A percentile compares a stretch with the other conserved stretches of the same genome.
phyloP scores from a whole-genome alignment of 2,888 invertebrate species.

The Galerucella calmariensis region DNA sequence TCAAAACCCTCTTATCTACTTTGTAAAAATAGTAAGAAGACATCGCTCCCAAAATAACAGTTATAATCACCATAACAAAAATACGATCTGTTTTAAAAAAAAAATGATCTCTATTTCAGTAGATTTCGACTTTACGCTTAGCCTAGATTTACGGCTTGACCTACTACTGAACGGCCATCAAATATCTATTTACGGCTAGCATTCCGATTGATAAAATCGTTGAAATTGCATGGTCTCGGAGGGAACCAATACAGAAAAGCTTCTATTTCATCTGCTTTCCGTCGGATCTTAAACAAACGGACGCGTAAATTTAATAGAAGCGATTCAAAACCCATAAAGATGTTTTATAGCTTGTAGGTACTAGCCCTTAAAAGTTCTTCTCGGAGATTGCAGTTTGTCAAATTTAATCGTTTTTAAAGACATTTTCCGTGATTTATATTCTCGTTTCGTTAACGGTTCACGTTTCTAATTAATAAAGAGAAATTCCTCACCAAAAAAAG shows the following conservation, averaged over 20 bases:
- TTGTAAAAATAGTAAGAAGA: too few species aligned
- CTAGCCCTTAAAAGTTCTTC: conserved; percentile 35
- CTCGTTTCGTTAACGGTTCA: conserved; percentile 10
- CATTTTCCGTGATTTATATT: conserved; percentile 20
- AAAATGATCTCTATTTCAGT: conserved; percentile 34
- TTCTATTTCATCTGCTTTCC: conserved; percentile 15
- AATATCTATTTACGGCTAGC: conserved; percentile 59
- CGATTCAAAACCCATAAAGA: conserved; percentile 45
- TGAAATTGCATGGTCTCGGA: conserved; percentile 6
- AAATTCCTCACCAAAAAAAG: conserved; percentile 1
- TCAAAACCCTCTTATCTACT: too few species aligned
- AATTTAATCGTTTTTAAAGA: conserved; percentile 25
- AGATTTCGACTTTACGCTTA: conserved; percentile 58
- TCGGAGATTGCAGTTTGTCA: conserved; percentile 27
- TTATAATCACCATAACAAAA: neutral
- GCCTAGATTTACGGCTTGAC: conserved; percentile 62
- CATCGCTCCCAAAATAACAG: too few species aligned
- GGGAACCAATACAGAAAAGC: conserved; percentile 12
- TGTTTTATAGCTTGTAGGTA: conserved; percentile 48
- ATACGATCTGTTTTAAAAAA: neutral
- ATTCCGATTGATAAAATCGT: conserved; percentile 18
- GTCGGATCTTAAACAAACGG: conserved; percentile 17
- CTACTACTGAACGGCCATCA: conserved; percentile 62
- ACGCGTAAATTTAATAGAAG: conserved; percentile 30
- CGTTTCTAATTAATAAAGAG: conserved; percentile 9